Base-by-base conservation (phyloP, 1,140 invertebrate species). In the Trissolcus basalis region DNA sequence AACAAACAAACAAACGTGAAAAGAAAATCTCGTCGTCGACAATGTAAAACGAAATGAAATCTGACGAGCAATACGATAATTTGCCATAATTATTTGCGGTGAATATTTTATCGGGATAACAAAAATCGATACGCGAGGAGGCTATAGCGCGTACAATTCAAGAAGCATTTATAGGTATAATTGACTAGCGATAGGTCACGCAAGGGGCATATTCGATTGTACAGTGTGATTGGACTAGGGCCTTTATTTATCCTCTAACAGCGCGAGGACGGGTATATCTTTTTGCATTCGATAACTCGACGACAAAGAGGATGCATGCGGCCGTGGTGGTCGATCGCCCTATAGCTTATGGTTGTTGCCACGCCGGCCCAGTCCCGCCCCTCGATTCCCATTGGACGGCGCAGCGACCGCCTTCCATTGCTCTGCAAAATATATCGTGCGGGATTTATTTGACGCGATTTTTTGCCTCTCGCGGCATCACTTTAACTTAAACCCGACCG, bases 151-250 rank as follows among this genome's bases (percentile, higher is more conserved):
- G 19, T 27, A 78, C 71, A 80, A 75, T 78, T 45, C 19, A 27
- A 27, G 19, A 72, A 54, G 43, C 55, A 74, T 83, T 81, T 58
- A 77, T 81, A 81, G 61, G 53, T 61, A 50, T 55, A 67, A 86
- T 86, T 85, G 82, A 84, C 80, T 78, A 80, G 61, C 69, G 75
- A 80, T 77, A 71, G 79, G 81, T 84, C 83, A 84, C 83, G 82
- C 80, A 71, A 84, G 59, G 67, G 43, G 15, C 41, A 44, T 55
- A 45, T 73, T 73, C 70, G 70, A 73, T 73, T 73, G 54, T 63
- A 51, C 35, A 16, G 49, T 33, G 32, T 60, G 27, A 65, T 47
- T 45, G 32, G 48, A 10, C 69, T 27, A 27, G 19, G 55, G 59
- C 27, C 65, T 78, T 78, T 78, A 74, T 78, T 69, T 51, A 58